phyloP scores from a whole-genome alignment of 2,888 invertebrate species.

The Nephrocerus scutellatus region DNA sequence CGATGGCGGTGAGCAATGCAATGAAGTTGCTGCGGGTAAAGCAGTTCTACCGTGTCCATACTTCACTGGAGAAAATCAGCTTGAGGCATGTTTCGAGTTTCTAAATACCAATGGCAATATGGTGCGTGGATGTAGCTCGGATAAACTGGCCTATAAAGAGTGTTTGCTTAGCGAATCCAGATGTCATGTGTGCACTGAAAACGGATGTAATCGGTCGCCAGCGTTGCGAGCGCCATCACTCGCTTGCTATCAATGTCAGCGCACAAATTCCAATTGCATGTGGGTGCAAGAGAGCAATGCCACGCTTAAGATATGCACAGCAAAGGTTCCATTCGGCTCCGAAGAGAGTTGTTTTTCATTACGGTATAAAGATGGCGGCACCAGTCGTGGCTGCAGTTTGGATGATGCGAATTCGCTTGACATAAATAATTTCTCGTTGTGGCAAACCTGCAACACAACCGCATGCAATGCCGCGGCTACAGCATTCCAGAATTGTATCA shows the following conservation, averaged over 20 bases:
- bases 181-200: conserved; percentile 28
- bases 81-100: conserved; percentile 32
- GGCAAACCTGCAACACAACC: conserved; percentile 5
- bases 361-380: conserved; percentile 11
- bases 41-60: conserved; percentile 23
- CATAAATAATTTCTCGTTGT: conserved; percentile 1
- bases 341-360: conserved; percentile 20
- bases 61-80: conserved; percentile 12
- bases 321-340: conserved; percentile 12
- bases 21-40: neutral
- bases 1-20: conserved; percentile 14
- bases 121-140: conserved; percentile 38
- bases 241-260: conserved; percentile 21
- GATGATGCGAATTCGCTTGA: conserved; percentile 9
- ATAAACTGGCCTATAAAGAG: conserved; percentile 28
- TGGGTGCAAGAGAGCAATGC: conserved; percentile 10
- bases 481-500: conserved; percentile 12
- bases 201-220: conserved; percentile 32
- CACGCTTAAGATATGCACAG: conserved; percentile 8
- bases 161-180: conserved; percentile 25
- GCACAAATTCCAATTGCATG: conserved; percentile 12
- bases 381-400: conserved; percentile 24
- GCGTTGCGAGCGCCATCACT: conserved; percentile 9
- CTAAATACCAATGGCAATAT: conserved; percentile 24
- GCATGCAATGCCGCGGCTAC: conserved; percentile 16